Base-by-base conservation (phyloP, 2,113 vertebrate species). In the Chiloscyllium plagiosum region DNA sequence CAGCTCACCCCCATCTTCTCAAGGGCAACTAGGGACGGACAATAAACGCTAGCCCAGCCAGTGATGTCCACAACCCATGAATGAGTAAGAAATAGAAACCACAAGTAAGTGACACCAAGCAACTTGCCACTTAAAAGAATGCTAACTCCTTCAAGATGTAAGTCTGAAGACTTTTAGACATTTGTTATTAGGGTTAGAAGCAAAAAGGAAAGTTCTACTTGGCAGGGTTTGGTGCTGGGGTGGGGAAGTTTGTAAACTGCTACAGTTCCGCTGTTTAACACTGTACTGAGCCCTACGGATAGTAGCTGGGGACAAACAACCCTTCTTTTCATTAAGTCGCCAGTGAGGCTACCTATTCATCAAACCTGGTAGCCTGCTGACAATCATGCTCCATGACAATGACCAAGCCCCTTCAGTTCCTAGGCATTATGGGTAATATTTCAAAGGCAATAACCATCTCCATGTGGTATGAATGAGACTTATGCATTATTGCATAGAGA, bases 281-380 rank as follows among this genome's bases (percentile, higher is more conserved):
- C 2, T 47, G 47, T 70, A 70, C 22, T 22, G 0, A 70, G 3
- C 33, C 66, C 20, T 26, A n/a, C n/a, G 15, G 50, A 56, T 89
- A 69, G n/a, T 20, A 24, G 37, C 24, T 15, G 52, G 52, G 50
- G 26, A 5, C 65, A 50, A 3, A 70, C 68, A 37, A 47, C 3
- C 37, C 20, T 69, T 92, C 52, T 92, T 94, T 90, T 42, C 66
- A 66, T 69, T 94, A 69, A 90, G 37, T 94, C 26, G 92, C 92
- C 92, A 70, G 19, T 69, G 24, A 69, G 37, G 42, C 94, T 19
- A 95, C 93, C 47, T 95, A 72, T 95, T 69, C 37, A 68, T 50
- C 93, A 47, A 26, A 95, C 13, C 52, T 95, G 94, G 94, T 76
- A 47, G 24, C 19, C 69, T 50, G 69, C 94, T 68, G 72, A 95